Evolutionary conservation across 2,797 vertebrate species (phyloP).

Genomic region (Gallinago solitaria): DNA sequence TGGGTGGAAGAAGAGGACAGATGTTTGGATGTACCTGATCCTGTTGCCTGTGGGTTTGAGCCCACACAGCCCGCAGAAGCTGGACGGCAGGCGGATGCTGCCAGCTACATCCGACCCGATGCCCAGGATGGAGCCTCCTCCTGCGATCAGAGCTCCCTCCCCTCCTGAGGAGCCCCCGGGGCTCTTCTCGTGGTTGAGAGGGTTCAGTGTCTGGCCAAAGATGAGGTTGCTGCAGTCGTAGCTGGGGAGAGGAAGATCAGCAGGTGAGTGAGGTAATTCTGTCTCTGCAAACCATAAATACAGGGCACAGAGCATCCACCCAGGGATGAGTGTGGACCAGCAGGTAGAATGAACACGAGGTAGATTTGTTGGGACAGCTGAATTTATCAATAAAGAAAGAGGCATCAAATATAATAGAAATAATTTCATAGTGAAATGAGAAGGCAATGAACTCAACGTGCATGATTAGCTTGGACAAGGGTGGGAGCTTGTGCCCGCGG

Average conservation of each 20-base stretch:
- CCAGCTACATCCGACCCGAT: conserved; percentile 79
- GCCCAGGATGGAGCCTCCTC: conserved; percentile 83
- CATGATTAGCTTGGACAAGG: neutral
- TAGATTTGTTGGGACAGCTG: neutral
- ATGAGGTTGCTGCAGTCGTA: conserved; percentile 83
- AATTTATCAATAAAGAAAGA: neutral
- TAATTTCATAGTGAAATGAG: neutral
- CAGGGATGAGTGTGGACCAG: neutral
- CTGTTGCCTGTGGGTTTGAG: conserved; percentile 82
- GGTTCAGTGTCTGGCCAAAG: conserved; percentile 79
- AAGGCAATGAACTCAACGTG: neutral
- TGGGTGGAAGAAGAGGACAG: neutral
- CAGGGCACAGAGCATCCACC: neutral
- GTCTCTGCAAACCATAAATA: neutral
- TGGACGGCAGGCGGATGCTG: conserved; percentile 81
- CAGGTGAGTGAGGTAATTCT: neutral
- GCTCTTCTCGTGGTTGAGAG: conserved; percentile 77
- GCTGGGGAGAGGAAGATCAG: conserved; percentile 45
- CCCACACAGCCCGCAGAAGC: conserved; percentile 84
- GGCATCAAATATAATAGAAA: neutral
- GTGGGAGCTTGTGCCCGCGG: neutral
- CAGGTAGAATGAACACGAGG: neutral
- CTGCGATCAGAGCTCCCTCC: conserved; percentile 82
- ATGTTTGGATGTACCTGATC: conserved; percentile 72
- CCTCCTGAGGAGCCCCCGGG: conserved; percentile 83